Evolutionary conservation across 1,140 invertebrate genomes (phyloP).

Genomic region (Ladona fulva): DNA sequence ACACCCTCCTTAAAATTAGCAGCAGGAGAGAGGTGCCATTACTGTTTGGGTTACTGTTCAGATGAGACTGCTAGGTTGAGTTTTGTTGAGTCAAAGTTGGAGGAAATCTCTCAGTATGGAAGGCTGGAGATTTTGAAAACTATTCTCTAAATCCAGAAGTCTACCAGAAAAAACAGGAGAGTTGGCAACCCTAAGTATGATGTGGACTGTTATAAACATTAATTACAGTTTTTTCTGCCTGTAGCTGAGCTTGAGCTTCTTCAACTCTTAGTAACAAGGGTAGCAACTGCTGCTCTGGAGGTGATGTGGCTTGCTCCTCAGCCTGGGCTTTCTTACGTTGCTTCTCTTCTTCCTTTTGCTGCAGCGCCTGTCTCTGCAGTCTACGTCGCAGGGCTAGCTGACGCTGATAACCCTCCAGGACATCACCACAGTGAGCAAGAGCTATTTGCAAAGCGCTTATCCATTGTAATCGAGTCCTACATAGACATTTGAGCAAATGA

Average conservation of each 20-base stretch:
- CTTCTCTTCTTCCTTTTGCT: slow-evolving; percentile 19
- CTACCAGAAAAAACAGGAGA: no score
- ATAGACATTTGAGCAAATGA: no score
- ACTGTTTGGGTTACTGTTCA: no score
- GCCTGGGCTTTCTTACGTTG: slow-evolving; percentile 40
- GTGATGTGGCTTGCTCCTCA: background rate
- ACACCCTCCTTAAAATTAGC: no score
- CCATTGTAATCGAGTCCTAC: slow-evolving; percentile 57
- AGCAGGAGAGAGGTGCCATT: no score
- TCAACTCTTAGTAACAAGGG: slow-evolving; percentile 28
- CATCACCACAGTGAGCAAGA: slow-evolving; percentile 48
- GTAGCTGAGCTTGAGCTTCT: slow-evolving; percentile 42
- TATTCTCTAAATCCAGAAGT: no score
- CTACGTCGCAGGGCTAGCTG: slow-evolving; percentile 43
- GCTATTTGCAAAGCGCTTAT: slow-evolving; percentile 58
- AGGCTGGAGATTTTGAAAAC: no score
- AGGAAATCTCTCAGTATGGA: no score
- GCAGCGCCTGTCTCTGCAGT: slow-evolving; percentile 47
- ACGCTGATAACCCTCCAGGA: slow-evolving; percentile 55
- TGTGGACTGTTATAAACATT: no score
- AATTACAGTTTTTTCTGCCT: slow-evolving; percentile 45
- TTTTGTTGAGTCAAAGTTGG: no score
- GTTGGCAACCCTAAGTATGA: no score
- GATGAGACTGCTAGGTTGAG: no score
- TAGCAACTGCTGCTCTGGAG: slow-evolving; percentile 11